Conservation (phyloP, 2,888 invertebrate genomes). For the Pherbina coryleti region DNA sequence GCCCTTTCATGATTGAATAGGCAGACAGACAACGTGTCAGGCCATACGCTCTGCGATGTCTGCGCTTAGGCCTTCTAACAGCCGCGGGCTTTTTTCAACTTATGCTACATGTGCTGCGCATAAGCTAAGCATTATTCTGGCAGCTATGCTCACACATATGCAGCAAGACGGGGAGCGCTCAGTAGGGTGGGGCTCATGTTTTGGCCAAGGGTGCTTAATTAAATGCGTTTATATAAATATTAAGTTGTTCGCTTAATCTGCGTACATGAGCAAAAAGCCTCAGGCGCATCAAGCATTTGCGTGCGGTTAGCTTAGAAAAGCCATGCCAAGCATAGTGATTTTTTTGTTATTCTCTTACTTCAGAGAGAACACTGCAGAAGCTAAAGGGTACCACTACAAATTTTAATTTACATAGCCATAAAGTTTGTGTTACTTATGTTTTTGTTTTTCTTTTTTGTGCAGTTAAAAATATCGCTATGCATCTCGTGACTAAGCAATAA, state of each 20-base stretch:
- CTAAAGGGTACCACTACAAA: not conserved
- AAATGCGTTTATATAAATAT: conserved; percentile 32
- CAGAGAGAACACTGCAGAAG: not conserved
- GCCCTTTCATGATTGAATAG: conserved; percentile 26
- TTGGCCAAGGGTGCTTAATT: conserved; percentile 15
- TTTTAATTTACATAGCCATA: not conserved
- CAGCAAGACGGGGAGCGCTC: not conserved
- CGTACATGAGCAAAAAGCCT: not conserved
- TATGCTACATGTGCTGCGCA: not conserved
- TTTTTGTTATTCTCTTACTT: not conserved
- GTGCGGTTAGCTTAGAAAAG: not conserved
- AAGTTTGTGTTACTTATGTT: not conserved
- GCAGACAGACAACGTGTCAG: not conserved
- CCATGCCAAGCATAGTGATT: not conserved
- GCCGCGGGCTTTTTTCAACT: not conserved
- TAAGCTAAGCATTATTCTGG: not conserved
- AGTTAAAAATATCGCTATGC: conserved; percentile 14
- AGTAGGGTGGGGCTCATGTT: not conserved
- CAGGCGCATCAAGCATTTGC: not conserved
- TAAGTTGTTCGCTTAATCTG: conserved; percentile 34
- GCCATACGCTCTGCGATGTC: not conserved
- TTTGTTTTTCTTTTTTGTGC: not conserved
- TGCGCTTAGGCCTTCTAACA: not conserved
- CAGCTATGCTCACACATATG: not conserved
- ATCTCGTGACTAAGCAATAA: conserved; percentile 30